These are phyloP conservation scores for Cylloceria caligata DNA, from an alignment of 2,888 invertebrate species.

Conservation along the genomic window DNA sequence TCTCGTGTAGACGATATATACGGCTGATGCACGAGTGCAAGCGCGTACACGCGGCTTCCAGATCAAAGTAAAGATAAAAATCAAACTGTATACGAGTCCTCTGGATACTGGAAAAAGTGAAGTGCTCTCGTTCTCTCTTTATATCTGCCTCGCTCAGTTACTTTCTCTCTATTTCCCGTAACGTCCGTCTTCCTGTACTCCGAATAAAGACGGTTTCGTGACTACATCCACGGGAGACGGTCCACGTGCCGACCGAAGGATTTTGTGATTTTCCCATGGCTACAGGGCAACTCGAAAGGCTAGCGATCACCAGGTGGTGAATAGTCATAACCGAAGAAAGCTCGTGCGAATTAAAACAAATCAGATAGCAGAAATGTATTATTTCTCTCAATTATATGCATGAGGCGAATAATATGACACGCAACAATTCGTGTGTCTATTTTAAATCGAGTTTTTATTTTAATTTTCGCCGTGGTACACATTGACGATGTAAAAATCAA, in stretches of 20 bases:
- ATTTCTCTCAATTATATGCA: neutral
- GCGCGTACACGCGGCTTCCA: conserved; percentile 28
- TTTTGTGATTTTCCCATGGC: conserved; percentile 17
- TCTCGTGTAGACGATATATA: neutral
- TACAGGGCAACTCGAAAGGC: neutral
- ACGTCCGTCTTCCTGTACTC: neutral
- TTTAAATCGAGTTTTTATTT: neutral
- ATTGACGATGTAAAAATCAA: neutral
- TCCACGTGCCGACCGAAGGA: neutral
- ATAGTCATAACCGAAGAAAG: neutral
- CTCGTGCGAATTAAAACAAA: neutral
- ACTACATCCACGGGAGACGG: neutral
- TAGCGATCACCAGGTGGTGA: neutral
- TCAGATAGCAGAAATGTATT: neutral
- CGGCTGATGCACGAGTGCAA: neutral
- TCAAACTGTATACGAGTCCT: conserved; percentile 24
- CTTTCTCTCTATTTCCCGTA: conserved; percentile 10
- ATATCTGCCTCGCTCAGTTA: neutral
- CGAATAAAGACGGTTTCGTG: conserved; percentile 6
- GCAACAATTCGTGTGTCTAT: neutral
- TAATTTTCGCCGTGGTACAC: neutral
- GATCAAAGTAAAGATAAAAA: conserved; percentile 39
- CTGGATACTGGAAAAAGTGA: conserved; percentile 25
- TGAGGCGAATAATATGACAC: no score
- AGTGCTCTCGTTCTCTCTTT: conserved; percentile 16